Evolutionary conservation across 1,140 invertebrate genomes (phyloP).

Genomic region (Papilio helenus): DNA sequence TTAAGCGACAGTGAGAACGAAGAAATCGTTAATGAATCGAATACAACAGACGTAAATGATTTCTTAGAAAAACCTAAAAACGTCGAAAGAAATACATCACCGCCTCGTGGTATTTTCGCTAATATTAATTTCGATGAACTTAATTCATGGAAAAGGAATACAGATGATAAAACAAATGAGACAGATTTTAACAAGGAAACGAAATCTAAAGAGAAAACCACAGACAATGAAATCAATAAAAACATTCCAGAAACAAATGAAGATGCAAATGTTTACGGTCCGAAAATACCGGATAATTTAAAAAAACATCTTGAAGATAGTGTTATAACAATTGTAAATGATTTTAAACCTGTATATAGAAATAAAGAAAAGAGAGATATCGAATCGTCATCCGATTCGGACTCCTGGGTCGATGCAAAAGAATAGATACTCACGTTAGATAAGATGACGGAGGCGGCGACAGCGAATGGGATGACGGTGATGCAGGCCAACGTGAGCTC

Average conservation of each 20-base stretch:
- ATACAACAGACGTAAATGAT: slow-evolving; percentile 47
- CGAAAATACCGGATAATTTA: slow-evolving; percentile 82
- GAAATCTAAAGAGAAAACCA: slow-evolving; percentile 41
- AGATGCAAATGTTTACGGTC: slow-evolving; percentile 78
- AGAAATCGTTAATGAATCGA: slow-evolving; percentile 46
- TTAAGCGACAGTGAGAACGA: slow-evolving; percentile 85
- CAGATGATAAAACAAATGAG: slow-evolving; percentile 47
- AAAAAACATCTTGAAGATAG: slow-evolving; percentile 53
- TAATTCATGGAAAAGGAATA: slow-evolving; percentile 76
- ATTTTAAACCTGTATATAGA: slow-evolving; percentile 58
- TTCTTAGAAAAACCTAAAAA: slow-evolving; percentile 66
- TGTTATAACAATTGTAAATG: slow-evolving; percentile 24
- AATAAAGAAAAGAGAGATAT: slow-evolving; percentile 54
- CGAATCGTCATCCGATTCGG: slow-evolving; percentile 63
- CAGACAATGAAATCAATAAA: slow-evolving; percentile 44
- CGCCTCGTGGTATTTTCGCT: slow-evolving; percentile 89
- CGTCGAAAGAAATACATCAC: slow-evolving; percentile 85
- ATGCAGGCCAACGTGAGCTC: slow-evolving; percentile 90
- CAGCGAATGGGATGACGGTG: slow-evolving; percentile 74
- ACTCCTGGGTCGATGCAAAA: too few species aligned
- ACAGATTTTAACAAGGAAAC: slow-evolving; percentile 43
- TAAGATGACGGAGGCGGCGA: slow-evolving; percentile 68
- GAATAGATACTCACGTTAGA: slow-evolving; percentile 66
- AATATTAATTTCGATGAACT: slow-evolving; percentile 87
- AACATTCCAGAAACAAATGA: slow-evolving; percentile 42